Conservation (phyloP, 2,888 invertebrate genomes). For the Tricholauxania praeusta region DNA sequence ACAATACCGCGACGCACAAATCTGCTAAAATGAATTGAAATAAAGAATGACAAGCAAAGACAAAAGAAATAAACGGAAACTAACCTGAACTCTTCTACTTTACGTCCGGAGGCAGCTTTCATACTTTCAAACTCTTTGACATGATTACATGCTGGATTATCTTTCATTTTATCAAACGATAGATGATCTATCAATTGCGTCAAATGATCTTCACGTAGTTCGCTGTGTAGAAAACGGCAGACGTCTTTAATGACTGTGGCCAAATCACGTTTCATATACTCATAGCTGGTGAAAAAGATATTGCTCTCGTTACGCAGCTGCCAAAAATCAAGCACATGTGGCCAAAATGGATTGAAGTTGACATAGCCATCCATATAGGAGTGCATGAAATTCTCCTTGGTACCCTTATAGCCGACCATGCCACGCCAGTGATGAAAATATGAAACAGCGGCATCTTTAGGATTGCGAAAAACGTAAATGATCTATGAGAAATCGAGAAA, state of each 20-base stretch:
- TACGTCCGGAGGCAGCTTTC: slow-evolving; percentile 60
- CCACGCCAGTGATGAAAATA: slow-evolving; percentile 75
- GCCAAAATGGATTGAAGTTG: slow-evolving; percentile 63
- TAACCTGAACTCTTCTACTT: slow-evolving; percentile 62
- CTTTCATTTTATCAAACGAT: slow-evolving; percentile 65
- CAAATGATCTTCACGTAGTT: slow-evolving; percentile 49
- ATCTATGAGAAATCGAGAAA: slow-evolving; percentile 67
- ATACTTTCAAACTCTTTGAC: slow-evolving; percentile 63
- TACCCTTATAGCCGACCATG: slow-evolving; percentile 62
- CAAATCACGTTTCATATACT: slow-evolving; percentile 62
- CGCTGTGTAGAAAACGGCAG: slow-evolving; percentile 54
- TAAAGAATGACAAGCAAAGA: not conserved
- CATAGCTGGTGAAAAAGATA: slow-evolving; percentile 63
- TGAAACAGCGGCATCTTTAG: slow-evolving; percentile 86
- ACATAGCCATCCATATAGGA: slow-evolving; percentile 61
- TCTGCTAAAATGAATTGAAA: slow-evolving; percentile 44
- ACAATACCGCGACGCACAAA: slow-evolving; percentile 65
- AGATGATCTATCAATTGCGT: slow-evolving; percentile 56
- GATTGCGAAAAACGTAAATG: slow-evolving; percentile 87
- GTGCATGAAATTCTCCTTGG: slow-evolving; percentile 60
- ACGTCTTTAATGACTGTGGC: slow-evolving; percentile 55
- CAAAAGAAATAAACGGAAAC: not conserved
- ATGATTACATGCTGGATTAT: slow-evolving; percentile 63
- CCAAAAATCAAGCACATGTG: slow-evolving; percentile 65
- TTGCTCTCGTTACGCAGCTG: slow-evolving; percentile 58